phyloP scores from a whole-genome alignment of 2,113 vertebrate genomes.

The Theristicus caerulescens region DNA sequence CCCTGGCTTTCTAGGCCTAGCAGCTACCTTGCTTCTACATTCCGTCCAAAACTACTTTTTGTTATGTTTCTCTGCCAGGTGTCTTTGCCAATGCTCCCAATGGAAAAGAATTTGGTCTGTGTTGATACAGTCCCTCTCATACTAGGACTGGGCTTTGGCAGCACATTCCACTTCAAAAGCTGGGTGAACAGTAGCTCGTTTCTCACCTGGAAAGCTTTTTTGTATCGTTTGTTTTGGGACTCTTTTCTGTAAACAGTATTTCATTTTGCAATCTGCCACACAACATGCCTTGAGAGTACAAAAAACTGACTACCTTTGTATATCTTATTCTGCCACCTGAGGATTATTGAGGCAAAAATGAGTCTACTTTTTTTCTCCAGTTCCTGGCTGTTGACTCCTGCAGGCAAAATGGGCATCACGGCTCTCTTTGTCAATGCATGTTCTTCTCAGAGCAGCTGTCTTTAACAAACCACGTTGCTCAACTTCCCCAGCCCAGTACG shows the following conservation, averaged over 20 bases:
- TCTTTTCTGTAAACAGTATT: neutral
- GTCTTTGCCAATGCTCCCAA: neutral
- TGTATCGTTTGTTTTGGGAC: neutral
- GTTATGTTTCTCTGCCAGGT: neutral
- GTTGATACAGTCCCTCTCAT: neutral
- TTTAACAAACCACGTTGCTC: neutral
- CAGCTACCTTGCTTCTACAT: neutral
- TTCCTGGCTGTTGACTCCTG: neutral
- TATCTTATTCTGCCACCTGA: neutral
- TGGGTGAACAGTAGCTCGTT: neutral
- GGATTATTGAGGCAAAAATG: neutral
- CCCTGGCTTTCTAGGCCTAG: neutral
- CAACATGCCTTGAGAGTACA: fast-evolving
- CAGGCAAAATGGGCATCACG: neutral
- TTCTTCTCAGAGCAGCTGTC: neutral
- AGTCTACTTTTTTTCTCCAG: fast-evolving
- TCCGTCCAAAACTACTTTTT: neutral
- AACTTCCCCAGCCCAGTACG: fast-evolving
- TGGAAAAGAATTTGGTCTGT: neutral
- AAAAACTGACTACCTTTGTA: no score
- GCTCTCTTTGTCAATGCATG: neutral
- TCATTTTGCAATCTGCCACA: fast-evolving
- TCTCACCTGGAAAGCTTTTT: neutral
- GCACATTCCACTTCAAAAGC: fast-evolving
- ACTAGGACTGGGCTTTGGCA: neutral